Conservation (phyloP, 1,140 invertebrate species). For the Drosophila biarmipes region DNA sequence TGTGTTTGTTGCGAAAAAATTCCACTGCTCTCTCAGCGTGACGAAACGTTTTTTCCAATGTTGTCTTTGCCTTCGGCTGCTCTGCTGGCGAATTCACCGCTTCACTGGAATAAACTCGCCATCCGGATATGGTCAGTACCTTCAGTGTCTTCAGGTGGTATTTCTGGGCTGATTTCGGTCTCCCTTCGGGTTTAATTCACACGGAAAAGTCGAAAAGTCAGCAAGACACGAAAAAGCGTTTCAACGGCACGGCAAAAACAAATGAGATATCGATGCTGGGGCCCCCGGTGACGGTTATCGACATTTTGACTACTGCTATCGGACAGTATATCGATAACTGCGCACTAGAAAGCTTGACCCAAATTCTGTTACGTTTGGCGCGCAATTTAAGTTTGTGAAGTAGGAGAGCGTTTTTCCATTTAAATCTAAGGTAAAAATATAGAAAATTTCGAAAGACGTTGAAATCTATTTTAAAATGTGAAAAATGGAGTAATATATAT, state of each 20-base stretch:
- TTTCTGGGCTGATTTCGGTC: constrained; percentile 7
- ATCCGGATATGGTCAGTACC: constrained; percentile 7
- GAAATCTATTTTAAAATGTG: too few relatives aligned
- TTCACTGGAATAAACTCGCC: constrained; percentile 40
- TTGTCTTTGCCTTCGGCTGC: constrained; percentile 13
- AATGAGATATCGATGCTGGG: too few relatives aligned
- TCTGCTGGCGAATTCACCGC: constrained; percentile 24
- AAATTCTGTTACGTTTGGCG: constrained; percentile 14
- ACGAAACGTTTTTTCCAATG: constrained; percentile 61
- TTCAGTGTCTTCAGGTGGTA: constrained; percentile 4
- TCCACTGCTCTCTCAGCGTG: constrained; percentile 65
- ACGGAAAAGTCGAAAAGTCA: constrained; percentile 54
- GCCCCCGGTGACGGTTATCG: too few relatives aligned
- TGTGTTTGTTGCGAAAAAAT: constrained; percentile 52
- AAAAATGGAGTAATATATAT: too few relatives aligned
- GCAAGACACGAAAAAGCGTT: constrained; percentile 30
- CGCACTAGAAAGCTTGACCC: constrained; percentile 1
- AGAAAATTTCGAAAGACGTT: too few relatives aligned
- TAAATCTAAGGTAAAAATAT: neutral
- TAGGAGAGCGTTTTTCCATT: neutral
- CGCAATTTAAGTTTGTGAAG: constrained; percentile 7
- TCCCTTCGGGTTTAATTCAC: constrained; percentile 6
- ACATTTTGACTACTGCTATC: too few relatives aligned
- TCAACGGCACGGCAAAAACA: constrained; percentile 47
- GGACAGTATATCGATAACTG: too few relatives aligned